phyloP scores from a whole-genome alignment of 2,797 vertebrate genomes.

The Smutsia temminckii region DNA sequence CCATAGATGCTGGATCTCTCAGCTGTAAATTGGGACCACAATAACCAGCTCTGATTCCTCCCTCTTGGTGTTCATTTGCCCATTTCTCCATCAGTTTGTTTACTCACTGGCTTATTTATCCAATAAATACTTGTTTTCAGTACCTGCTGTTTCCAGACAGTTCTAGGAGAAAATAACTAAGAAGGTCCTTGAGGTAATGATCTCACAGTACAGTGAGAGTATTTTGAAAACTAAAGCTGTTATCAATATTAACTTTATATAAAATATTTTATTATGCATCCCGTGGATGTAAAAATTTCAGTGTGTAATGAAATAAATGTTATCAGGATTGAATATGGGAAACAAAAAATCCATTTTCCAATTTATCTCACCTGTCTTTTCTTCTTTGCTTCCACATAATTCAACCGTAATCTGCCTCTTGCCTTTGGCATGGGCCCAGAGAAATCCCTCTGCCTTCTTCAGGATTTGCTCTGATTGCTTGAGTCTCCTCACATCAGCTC shows the following conservation, averaged over 20 bases:
- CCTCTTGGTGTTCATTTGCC: neutral
- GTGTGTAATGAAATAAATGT: conserved; percentile 75
- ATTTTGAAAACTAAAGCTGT: conserved; percentile 31
- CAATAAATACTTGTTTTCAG: conserved; percentile 32
- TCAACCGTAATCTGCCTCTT: neutral
- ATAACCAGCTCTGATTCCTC: rapidly evolving
- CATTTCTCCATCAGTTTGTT: neutral
- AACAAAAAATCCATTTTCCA: conserved; percentile 68
- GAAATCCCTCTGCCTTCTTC: neutral
- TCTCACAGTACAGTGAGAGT: neutral
- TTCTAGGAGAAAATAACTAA: neutral
- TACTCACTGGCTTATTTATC: neutral
- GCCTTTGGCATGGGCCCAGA: neutral
- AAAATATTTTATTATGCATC: conserved; percentile 67
- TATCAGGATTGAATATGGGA: conserved; percentile 61
- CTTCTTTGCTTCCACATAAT: neutral
- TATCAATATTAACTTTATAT: conserved; percentile 63
- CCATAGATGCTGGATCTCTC: neutral
- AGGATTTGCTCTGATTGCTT: neutral
- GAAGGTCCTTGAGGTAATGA: neutral
- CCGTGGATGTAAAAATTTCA: conserved; percentile 60
- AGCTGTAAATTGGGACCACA: rapidly evolving
- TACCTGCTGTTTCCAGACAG: conserved; percentile 26
- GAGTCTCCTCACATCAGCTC: neutral
- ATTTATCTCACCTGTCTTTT: conserved; percentile 35